Conservation (phyloP, 64 coral and sea anemone genomes). For the Montipora capricornis region DNA sequence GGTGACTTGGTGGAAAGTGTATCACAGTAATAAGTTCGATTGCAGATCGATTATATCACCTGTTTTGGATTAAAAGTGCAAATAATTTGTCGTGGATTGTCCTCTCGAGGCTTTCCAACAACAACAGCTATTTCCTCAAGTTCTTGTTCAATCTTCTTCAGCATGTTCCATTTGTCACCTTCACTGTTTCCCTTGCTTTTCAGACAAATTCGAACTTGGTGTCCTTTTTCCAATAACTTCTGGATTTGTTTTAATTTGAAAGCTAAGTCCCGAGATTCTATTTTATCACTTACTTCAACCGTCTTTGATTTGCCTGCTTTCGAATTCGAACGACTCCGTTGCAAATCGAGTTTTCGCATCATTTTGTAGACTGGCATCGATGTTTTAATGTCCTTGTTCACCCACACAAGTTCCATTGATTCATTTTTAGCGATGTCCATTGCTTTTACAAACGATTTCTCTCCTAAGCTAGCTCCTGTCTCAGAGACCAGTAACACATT, state of each 20-base stretch:
- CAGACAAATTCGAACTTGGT: conserved; percentile 10
- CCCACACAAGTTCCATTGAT: conserved; percentile 26
- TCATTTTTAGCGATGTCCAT: background rate
- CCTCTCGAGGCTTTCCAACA: conserved; percentile 16
- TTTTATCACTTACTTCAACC: conserved; percentile 18
- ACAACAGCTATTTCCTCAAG: background rate
- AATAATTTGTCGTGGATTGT: background rate
- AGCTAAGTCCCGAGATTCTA: conserved; percentile 18
- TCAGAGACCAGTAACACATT: conserved; percentile 21
- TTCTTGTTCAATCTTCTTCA: conserved; percentile 22
- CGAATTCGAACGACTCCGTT: background rate
- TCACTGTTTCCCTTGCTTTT: conserved; percentile 1
- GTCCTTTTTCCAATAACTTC: conserved; percentile 21
- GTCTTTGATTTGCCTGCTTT: conserved; percentile 14
- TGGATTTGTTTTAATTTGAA: conserved; percentile 24
- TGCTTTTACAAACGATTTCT: conserved; percentile 13
- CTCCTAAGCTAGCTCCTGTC: conserved; percentile 2
- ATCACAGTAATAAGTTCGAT: too few relatives aligned
- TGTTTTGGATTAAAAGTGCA: conserved; percentile 11
- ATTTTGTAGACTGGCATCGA: conserved; percentile 7
- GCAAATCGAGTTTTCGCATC: background rate
- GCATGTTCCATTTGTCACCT: background rate
- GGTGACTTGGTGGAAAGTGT: too few relatives aligned
- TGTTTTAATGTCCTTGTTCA: background rate
- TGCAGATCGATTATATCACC: too few relatives aligned